Evolutionary conservation across 2,797 vertebrate genomes (phyloP), one percentile per base, ranked within the genome.

Genomic region (Emys orbicularis): DNA sequence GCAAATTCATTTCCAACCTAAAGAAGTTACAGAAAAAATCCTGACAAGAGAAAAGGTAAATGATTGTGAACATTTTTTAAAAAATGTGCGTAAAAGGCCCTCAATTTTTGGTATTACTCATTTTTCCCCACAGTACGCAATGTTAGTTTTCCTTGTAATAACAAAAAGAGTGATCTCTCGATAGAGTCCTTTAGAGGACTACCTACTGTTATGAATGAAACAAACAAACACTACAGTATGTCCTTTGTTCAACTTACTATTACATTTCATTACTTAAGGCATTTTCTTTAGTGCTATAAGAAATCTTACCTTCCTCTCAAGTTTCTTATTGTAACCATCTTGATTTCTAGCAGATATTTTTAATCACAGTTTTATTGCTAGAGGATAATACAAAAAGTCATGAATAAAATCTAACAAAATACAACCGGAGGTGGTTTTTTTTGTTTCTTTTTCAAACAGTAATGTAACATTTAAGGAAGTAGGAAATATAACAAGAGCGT

Each of bases 201-300:
- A 37, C 86, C 77, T 74, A 72, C 59, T 94, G 86, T 65, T 79
- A 41, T 27, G 23, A 72, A 6, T 90, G 47, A 95, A 96, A 93
- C 76, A 13, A 94, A 49, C 7, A 54, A 89, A 44, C 2, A 23
- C 54, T 47, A 49, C 44, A 90, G 41, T 21, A 65, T 34, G 76
- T 21, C 1, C 37, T 90, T 96, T 91, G 54, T 91, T 96, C 82
- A 81, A 31, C 88, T 57, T 93, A 57, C 83, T 52, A 56, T 81
- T n/a, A 89, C 13, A 3, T 61, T 91, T 92, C 74, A 92, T 84
- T 95, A 15, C 44, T 89, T 95, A 6, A 3, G 44, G 8, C 89
- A 96, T 97, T 94, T 93, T 92, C 74, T 82, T 94, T 86, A 84
- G 52, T 89, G 44, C 49, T 76, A 81, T 1, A 34, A 81, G 93